Evolutionary conservation across 2,888 invertebrate species (phyloP).

Genomic region (Cheiracanthium punctorium): DNA sequence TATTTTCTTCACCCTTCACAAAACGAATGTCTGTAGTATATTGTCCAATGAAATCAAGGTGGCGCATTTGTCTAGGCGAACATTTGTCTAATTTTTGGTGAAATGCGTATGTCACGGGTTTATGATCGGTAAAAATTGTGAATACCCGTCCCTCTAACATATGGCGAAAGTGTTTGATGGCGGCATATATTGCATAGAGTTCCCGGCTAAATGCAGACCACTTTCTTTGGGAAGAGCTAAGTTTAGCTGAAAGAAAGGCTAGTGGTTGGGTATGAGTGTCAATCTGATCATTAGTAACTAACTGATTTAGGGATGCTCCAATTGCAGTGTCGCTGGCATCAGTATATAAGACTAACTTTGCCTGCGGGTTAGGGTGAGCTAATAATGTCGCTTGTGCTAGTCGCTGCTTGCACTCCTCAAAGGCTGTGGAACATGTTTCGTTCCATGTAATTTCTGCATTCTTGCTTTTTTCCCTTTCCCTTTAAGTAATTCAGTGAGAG

Average conservation of each 20-base stretch:
- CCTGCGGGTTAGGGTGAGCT: slow-evolving; percentile 15
- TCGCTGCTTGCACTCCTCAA: slow-evolving; percentile 30
- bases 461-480: neutral
- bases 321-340: slow-evolving; percentile 1
- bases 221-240: slow-evolving; percentile 13
- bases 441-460: slow-evolving; percentile 17
- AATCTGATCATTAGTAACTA: slow-evolving; percentile 71
- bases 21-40: slow-evolving; percentile 75
- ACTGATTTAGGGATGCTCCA: slow-evolving; percentile 71
- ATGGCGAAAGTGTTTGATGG: slow-evolving; percentile 72
- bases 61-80: slow-evolving; percentile 75
- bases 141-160: slow-evolving; percentile 65
- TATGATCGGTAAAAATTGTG: slow-evolving; percentile 47
- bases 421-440: slow-evolving; percentile 11
- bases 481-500: slow-evolving; percentile 16
- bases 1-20: slow-evolving; percentile 71
- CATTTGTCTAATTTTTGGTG: slow-evolving; percentile 29
- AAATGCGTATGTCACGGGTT: slow-evolving; percentile 70
- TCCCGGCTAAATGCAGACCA: slow-evolving; percentile 71
- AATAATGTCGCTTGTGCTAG: slow-evolving; percentile 24
- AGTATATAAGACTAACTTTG: neutral
- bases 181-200: slow-evolving; percentile 72
- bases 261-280: slow-evolving; percentile 64
- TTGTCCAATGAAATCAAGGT: slow-evolving; percentile 74
- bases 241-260: slow-evolving; percentile 32